Percentiles rank a stretch among this genome's conserved stretches.
Evolutionary conservation across 1,140 invertebrate species (phyloP).

Genomic region (Chymomyza costata): DNA sequence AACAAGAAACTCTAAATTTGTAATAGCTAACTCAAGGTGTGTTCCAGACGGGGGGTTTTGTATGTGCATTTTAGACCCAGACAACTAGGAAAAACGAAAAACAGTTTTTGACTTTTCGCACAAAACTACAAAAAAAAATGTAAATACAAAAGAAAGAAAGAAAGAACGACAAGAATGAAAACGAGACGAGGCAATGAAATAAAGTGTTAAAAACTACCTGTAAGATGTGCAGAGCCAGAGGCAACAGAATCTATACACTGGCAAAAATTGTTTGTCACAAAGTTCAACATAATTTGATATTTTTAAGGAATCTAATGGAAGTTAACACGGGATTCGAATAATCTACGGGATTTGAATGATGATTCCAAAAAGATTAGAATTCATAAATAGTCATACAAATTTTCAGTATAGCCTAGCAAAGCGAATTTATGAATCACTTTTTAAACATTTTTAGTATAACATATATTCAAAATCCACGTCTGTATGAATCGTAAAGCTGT

Average conservation of each 20-base stretch:
- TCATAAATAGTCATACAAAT: conserved; percentile 3
- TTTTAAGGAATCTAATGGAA: too few relatives aligned
- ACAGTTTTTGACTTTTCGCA: conserved; percentile 55
- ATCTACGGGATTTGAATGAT: background rate
- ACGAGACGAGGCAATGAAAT: conserved; percentile 11
- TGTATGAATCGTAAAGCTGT: too few relatives aligned
- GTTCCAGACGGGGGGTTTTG: conserved; percentile 9
- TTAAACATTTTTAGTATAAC: too few relatives aligned
- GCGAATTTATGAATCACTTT: too few relatives aligned
- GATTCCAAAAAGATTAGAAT: conserved; percentile 7
- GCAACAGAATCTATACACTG: too few relatives aligned
- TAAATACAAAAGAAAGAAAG: conserved; percentile 18
- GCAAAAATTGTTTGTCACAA: too few relatives aligned
- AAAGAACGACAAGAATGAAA: conserved; percentile 2
- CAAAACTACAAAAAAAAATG: conserved; percentile 57
- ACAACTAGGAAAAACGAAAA: conserved; percentile 37
- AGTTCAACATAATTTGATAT: too few relatives aligned
- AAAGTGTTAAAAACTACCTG: conserved; percentile 68
- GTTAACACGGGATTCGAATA: too few relatives aligned
- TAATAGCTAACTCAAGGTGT: conserved; percentile 2
- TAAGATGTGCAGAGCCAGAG: conserved; percentile 35
- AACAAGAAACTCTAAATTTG: conserved; percentile 7
- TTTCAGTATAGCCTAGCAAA: conserved; percentile 30
- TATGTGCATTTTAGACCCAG: conserved; percentile 27
- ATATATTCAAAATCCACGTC: too few relatives aligned